Percentiles rank a stretch among this genome's conserved stretches.
Evolutionary conservation across 2,888 invertebrate species (phyloP).

Genomic region (Tinea semifulvella): DNA sequence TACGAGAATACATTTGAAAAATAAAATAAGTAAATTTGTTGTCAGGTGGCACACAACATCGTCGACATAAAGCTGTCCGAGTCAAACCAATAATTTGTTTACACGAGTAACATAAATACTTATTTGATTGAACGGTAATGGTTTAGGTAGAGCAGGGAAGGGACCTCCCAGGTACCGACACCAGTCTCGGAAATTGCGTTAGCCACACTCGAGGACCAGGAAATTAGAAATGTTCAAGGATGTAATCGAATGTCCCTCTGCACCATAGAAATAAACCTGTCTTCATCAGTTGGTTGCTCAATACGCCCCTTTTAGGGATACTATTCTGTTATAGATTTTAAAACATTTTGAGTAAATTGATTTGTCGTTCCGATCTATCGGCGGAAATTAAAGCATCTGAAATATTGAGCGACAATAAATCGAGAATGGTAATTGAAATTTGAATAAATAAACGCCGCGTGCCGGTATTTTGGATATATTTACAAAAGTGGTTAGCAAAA

Average conservation of each 20-base stretch:
- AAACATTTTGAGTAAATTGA: conserved; percentile 7
- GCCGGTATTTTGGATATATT: conserved; percentile 2
- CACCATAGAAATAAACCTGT: conserved; percentile 43
- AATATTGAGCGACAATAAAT: conserved; percentile 9
- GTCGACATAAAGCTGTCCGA: too few relatives aligned
- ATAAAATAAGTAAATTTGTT: neutral
- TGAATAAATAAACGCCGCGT: conserved; percentile 4
- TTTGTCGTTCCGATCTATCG: conserved; percentile 9
- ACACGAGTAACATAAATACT: conserved; percentile 15
- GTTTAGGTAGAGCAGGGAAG: conserved; percentile 28
- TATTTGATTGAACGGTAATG: conserved; percentile 58
- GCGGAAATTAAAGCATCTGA: conserved; percentile 10
- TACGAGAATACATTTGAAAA: neutral
- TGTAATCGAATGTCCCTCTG: conserved; percentile 57
- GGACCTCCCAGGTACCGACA: conserved; percentile 47
- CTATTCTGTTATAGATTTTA: conserved; percentile 19
- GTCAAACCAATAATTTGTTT: conserved; percentile 23
- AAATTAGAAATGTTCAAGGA: conserved; percentile 64
- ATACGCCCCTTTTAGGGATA: neutral
- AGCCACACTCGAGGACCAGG: conserved; percentile 62
- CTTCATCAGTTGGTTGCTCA: conserved; percentile 23
- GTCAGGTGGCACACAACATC: too few relatives aligned
- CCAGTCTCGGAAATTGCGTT: conserved; percentile 62
- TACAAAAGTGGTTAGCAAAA: conserved; percentile 8
- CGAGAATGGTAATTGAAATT: conserved; percentile 10